Percentiles rank a stretch among this genome's conserved stretches.
These are phyloP conservation scores for Trissolcus brochymenae DNA, from an alignment of 2,888 invertebrate genomes.

Conservation along the genomic window DNA sequence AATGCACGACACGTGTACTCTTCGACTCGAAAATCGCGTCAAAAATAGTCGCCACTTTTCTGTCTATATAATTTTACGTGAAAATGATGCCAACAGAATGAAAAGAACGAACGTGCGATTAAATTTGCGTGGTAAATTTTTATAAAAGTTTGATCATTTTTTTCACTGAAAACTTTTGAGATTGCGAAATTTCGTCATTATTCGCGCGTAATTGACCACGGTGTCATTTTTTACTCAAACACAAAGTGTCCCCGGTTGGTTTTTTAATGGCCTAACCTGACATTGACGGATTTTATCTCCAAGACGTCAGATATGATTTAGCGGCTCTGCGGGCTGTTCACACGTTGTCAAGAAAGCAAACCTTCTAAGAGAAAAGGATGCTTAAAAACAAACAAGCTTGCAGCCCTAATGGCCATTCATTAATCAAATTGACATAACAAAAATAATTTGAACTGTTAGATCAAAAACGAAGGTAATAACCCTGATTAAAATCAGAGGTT, in stretches of 20 bases:
- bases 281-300: slow-evolving; percentile 54
- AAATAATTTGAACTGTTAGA: not conserved
- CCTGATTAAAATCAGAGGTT: not conserved
- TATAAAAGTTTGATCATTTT: not conserved
- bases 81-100: not conserved
- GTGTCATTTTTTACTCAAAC: slow-evolving; percentile 54
- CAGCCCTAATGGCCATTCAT: slow-evolving; percentile 24
- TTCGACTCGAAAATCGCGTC: slow-evolving; percentile 19
- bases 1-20: slow-evolving; percentile 43
- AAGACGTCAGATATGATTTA: slow-evolving; percentile 49
- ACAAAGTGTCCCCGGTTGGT: slow-evolving; percentile 45
- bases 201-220: slow-evolving; percentile 47
- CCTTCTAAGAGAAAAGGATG: not conserved
- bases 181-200: slow-evolving; percentile 41
- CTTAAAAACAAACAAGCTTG: slow-evolving; percentile 19
- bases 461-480: slow-evolving; percentile 5
- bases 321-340: slow-evolving; percentile 41
- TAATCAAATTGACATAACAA: slow-evolving; percentile 27
- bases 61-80: not conserved
- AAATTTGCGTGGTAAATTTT: not conserved
- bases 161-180: not conserved
- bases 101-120: not conserved
- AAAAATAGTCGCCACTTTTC: slow-evolving; percentile 35
- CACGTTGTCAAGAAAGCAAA: slow-evolving; percentile 23
- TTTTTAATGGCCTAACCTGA: slow-evolving; percentile 45